Base-by-base conservation (phyloP, 2,888 invertebrate genomes). In the Drosophila eohydei region DNA sequence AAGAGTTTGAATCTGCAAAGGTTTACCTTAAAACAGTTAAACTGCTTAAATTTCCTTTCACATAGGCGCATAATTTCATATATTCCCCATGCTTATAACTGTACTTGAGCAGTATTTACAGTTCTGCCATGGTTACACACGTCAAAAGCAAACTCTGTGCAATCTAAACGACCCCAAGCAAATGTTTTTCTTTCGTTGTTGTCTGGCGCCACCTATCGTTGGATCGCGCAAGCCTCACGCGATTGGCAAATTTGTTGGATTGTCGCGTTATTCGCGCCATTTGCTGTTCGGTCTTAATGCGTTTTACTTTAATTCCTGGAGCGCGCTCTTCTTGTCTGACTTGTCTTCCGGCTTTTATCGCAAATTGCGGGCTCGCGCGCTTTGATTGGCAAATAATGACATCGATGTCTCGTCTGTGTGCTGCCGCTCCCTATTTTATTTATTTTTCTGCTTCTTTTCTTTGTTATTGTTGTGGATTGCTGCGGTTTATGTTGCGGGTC, bases 301-400 rank as follows among this genome's bases (percentile, higher is more conserved):
- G 63, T 73, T 61, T 55, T 48, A 60, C 57, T 63, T 46, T 44
- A 44, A 46, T 54, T 55, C 58, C 46, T 40, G n/a, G 16, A 34
- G 74, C 32, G 63, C 32, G 56, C n/a, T 51, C 30, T 26, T 36
- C 44, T 43, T 43, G 8, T 11, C 30, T 32, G 59, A 44, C 50
- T 55, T 66, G 69, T 66, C 74, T 74, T 74, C 73, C 74, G 80
- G 71, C 78, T 71, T 73, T 78, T 75, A 75, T 77, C 63, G 75
- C 72, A 69, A 78, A 70, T 76, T 72, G 63, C 66, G 8, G 44
- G 21, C 51, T 51, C 51, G 51, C 40, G 41, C 43, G 50, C 69
- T 63, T 77, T 87, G 82, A 83, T 80, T 78, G 77, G 75, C 69
- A 80, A 81, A 78, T 77, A 83, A 87, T 83, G 84, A 77, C 84